Base-by-base conservation (phyloP, 2,888 invertebrate species). In the Lepas anatifera region DNA sequence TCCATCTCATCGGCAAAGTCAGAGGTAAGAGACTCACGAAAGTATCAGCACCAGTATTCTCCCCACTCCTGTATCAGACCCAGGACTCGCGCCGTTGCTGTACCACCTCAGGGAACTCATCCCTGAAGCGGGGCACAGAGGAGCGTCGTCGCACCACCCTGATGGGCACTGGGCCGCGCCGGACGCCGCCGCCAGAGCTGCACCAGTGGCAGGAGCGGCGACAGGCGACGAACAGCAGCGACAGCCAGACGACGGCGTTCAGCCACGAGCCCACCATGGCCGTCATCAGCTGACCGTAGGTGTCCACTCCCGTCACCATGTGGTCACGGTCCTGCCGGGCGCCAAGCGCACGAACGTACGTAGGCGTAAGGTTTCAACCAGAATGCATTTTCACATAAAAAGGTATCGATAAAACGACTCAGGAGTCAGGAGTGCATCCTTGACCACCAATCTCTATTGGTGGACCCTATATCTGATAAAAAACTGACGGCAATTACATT, bases 211-310 rank as follows among this genome's bases (percentile, higher is more conserved):
- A 58, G 58, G 58, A 18, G 32, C 58, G 58, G 7, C 4, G 7
- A 10, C 32, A 35, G 22, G 22, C 32, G 35, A 2, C 32, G 22
- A 35, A 22, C 32, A 58, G 58, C 35, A 58, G 58, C 32, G 29
- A 3, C 58, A 58, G 58, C 58, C 58, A 58, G 22, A 58, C 32
- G 35, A 8, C 22, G 8, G 35, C 58, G 35, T 58, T 58, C 35
- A 58, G 32, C 58, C 58, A 58, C 8, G 32, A 32, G 35, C 58
- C 58, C 6, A 35, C 58, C 58, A 58, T 16, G 6, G 58, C 58
- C 58, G 58, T 32, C 13, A 58, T 58, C 58, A 58, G 58, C 58
- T 58, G 58, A 35, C 58, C 58, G 58, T 35, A 58, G 22, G 58
- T 58, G 58, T 58, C 32, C 58, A 58, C 35, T 10, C 32, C 58